Evolutionary conservation across 2,113 vertebrate species (phyloP).

Genomic region (Thinocorus orbignyianus): DNA sequence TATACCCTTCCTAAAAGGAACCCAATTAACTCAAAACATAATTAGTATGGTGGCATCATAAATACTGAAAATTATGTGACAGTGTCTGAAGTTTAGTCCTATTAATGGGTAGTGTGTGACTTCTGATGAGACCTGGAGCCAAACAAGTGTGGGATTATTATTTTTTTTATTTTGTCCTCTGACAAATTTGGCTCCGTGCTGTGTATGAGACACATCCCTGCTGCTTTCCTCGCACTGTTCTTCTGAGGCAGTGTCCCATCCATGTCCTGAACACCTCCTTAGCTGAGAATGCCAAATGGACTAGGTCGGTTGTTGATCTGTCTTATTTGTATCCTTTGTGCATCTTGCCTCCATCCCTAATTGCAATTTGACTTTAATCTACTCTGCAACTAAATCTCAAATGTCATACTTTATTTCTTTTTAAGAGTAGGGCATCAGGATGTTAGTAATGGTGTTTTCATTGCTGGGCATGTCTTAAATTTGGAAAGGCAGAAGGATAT

Average conservation of each 20-base stretch:
- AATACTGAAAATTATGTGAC: neutral
- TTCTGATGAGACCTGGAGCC: neutral
- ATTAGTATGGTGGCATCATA: neutral
- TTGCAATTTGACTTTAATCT: neutral
- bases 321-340: neutral
- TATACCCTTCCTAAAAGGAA: neutral
- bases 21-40: neutral
- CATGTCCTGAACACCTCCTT: neutral
- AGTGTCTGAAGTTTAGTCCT: neutral
- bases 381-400: neutral
- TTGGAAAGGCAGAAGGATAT: neutral
- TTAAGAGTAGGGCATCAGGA: neutral
- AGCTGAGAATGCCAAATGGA: neutral
- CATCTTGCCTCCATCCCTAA: neutral
- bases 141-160: neutral
- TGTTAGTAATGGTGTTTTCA: slow-evolving; percentile 16
- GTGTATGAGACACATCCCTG: neutral
- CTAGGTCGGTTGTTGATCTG: neutral
- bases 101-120: neutral
- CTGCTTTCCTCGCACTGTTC: accelerated
- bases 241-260: neutral
- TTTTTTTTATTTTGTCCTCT: neutral
- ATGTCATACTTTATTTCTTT: neutral
- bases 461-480: neutral
- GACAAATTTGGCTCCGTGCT: neutral